Base-by-base conservation (phyloP, 2,113 vertebrate genomes). In the Gnathonemus echidnorhynchus region DNA sequence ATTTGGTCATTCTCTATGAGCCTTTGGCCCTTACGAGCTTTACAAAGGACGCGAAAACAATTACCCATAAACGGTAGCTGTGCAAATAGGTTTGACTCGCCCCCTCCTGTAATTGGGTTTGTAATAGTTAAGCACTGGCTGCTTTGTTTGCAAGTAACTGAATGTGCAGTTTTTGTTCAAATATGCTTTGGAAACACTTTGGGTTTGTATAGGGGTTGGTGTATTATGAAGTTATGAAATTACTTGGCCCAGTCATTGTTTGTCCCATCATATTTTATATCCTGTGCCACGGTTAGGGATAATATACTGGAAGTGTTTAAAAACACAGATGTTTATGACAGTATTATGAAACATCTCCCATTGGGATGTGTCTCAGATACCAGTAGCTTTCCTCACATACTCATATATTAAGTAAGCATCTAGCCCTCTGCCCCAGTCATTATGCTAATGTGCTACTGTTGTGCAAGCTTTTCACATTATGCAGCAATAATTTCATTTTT, bases 391-490 rank as follows among this genome's bases (percentile, higher is more conserved):
- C 27, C 77, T 70, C 62, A 31, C 9, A 11, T 58, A 35, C 52
- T 48, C 50, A 88, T n/a, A 90, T 46, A 89, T 91, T 58, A 87
- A 89, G 77, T 89, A 89, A 89, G 42, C 88, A 90, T 88, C 39
- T 83, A 50, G 42, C 48, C 9, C 31, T 46, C 10, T 3, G 10
- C 70, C 17, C 80, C 74, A 87, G 87, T 89, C 87, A 62, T 87
- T 91, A 90, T 88, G 88, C 27, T 86, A 92, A 91, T 90, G 13
- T 56, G 46, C 74, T 90, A 88, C 89, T 88, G 85, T 89, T 86
- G 31, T 87, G 58, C 48, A 88, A 62, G 39, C 2, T 24, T 90
- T 19, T 48, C 46, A 35, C 56, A 62, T 42, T 58, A 87, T 87
- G 58, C 84, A 46, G 84, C 66, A 13, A 77, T 89, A 77, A 86